These are phyloP conservation scores for Hemitrygon akajei DNA, from an alignment of 2,797 vertebrate genomes.

Conservation along the genomic window DNA sequence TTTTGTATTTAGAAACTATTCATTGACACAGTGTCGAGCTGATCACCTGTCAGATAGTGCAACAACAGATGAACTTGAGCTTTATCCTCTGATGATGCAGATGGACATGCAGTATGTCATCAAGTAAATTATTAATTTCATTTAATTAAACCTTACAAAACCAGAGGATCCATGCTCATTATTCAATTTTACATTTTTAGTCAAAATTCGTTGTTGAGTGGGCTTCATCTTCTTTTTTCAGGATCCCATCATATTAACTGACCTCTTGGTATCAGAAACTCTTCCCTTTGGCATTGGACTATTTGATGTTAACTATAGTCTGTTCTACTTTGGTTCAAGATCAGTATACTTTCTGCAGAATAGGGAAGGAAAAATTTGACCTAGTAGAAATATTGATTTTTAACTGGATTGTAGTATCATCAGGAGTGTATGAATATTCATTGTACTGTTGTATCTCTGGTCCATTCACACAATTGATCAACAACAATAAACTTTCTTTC, in stretches of 20 bases:
- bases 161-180: neutral
- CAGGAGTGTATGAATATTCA: neutral
- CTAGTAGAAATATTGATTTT: neutral
- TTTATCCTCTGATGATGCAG: slow-evolving; percentile 18
- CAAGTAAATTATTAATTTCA: slow-evolving; percentile 33
- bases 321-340: neutral
- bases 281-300: neutral
- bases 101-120: slow-evolving; percentile 22
- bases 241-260: neutral
- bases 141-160: slow-evolving; percentile 12
- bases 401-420: neutral
- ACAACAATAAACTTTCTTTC: neutral
- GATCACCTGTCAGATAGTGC: slow-evolving; percentile 12
- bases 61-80: slow-evolving; percentile 21
- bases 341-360: neutral
- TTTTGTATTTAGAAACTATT: slow-evolving; percentile 9
- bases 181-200: neutral
- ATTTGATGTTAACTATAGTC: neutral
- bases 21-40: slow-evolving; percentile 6
- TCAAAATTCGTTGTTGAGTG: neutral
- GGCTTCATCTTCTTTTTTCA: neutral
- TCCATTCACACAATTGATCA: neutral
- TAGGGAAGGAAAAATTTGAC: neutral
- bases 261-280: neutral
- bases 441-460: neutral